A percentile compares a stretch with the other conserved stretches of the same genome.
These are phyloP conservation scores for Cantharis nigra DNA, from an alignment of 2,888 invertebrate genomes.

Conservation along the genomic window DNA sequence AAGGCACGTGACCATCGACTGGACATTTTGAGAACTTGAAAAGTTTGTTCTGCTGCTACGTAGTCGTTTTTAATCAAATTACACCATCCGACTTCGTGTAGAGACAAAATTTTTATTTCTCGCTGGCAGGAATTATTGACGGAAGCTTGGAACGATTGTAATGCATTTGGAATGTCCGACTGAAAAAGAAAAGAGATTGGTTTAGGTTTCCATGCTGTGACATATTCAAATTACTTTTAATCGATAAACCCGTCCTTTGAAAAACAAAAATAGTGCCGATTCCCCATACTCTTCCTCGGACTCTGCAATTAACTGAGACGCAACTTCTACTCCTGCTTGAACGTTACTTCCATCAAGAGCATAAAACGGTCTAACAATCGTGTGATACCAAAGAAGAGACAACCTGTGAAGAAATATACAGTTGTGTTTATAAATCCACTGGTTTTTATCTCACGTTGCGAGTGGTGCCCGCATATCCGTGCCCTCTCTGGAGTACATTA, in stretches of 20 bases:
- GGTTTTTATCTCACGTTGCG: constrained; percentile 60
- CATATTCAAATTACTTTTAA: constrained; percentile 58
- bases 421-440: constrained; percentile 5
- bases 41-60: constrained; percentile 58
- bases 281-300: constrained; percentile 61
- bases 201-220: not conserved
- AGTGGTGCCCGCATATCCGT: constrained; percentile 70
- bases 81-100: constrained; percentile 69
- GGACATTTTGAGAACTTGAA: constrained; percentile 61
- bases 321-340: constrained; percentile 62
- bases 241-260: constrained; percentile 65
- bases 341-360: constrained; percentile 66
- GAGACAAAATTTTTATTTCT: constrained; percentile 65
- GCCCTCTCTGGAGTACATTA: constrained; percentile 65
- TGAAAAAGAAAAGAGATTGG: constrained; percentile 46
- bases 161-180: constrained; percentile 64
- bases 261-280: constrained; percentile 70
- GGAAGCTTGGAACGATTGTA: constrained; percentile 63
- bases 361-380: constrained; percentile 70
- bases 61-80: constrained; percentile 66
- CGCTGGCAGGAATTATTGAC: constrained; percentile 64
- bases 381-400: constrained; percentile 70
- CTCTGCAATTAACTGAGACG: constrained; percentile 60
- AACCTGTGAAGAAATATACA: constrained; percentile 51
- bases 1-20: constrained; percentile 70